Evolutionary conservation across 2,888 invertebrate genomes (phyloP), one percentile per base, ranked within the genome.

Genomic region (Eulithis prunata): DNA sequence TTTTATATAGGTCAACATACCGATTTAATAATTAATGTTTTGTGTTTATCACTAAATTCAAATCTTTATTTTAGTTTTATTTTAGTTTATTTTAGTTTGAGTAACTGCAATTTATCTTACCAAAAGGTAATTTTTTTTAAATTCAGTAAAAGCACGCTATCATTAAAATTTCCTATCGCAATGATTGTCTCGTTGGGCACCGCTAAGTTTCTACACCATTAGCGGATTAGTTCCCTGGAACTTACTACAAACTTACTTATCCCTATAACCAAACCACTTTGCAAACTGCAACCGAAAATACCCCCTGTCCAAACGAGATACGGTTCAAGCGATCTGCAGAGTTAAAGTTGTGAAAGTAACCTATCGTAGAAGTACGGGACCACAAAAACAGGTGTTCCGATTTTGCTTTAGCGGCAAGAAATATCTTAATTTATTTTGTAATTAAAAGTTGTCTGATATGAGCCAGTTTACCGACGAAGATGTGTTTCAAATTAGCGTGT

Each of bases 221-320:
- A 88, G 85, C 74, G 83, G 86, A 89, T 89, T 89, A 87, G 83
- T 87, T 87, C 76, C 73, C 78, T 79, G 69, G 69, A 77, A 77
- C 76, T 76, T 73, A 74, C 79, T 73, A 76, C 77, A 76, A 84
- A 83, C 82, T 83, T 78, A 75, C 78, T 77, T 78, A 82, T 78
- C 78, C 78, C 79, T 76, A 74, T 80, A 75, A 69, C 78, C 66
- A 77, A 75, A 51, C 55, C 57, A 28, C 71, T 66, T 28, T 43
- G 4, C 36, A n/a, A 46, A 55, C 13, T 55, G 66, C 56, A 66
- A 5, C 0, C 57, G 8, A 72, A 59, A 71, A 32, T 55, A 46
- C 46, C 72, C 76, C 67, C 63, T 79, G 75, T 56, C 3, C 0
- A 0, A 11, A 38, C 4, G 21, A 4, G 1, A 14, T 69, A 71